Base-by-base conservation (phyloP, 2,113 vertebrate species). In the Vidua chalybeata region DNA sequence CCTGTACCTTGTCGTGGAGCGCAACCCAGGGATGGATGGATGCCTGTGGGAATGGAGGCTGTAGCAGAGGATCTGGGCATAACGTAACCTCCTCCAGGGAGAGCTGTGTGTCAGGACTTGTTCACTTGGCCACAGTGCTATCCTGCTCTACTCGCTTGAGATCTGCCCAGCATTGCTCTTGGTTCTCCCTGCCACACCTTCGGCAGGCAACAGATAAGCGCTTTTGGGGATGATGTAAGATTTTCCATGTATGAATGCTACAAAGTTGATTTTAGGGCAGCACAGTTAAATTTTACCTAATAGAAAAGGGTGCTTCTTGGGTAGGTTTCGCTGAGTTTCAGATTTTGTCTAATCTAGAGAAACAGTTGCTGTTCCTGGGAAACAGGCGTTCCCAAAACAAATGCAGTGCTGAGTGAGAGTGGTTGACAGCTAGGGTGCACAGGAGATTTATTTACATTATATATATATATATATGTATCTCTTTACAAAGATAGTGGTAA, bases 41-140 rank as follows among this genome's bases (percentile, higher is more conserved):
- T 69, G 76, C 88, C 90, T 89, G 67, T 96, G 95, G 93, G 95
- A 96, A 95, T 78, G 86, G 49, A 74, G 83, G 83, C 90, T 93
- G 72, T 3, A 88, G 88, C 0, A 0, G 79, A 69, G 76, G 85
- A 94, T 94, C 59, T 0, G 15, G 91, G 87, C 1, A 12, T 90
- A 83, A 51, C 3, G 3, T 83, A 79, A 93, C 22, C 92, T 92
- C 79, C 92, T 96, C 31, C 6, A 2, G 88, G 96, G 80, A 43
- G 48, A 10, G 73, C 3, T 93, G 80, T 95, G 69, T 46, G 96
- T 95, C 93, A 45, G 80, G 96, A 84, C 96, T 94, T 96, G 96
- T 93, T 94, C 6, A 1, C 73, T 95, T 94, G 91, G 91, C 94
- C 6, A 0, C 85, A 63, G 64, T 0, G 0, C 61, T 86, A 81